phyloP scores from a whole-genome alignment of 2,888 invertebrate genomes.

The Hecatera dysodea region DNA sequence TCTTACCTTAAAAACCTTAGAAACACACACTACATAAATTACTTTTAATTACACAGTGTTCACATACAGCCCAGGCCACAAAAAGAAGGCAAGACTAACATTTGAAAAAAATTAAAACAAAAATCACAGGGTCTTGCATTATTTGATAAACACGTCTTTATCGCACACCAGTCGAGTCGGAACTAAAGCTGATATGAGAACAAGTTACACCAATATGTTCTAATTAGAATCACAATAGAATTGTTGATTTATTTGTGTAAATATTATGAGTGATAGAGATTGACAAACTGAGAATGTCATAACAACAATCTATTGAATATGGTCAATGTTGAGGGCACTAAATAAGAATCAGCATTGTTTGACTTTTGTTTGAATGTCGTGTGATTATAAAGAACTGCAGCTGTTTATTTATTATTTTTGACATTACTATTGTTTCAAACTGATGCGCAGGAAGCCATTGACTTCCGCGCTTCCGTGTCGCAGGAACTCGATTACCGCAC shows the following conservation, averaged over 20 bases:
- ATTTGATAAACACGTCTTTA: slow-evolving; percentile 34
- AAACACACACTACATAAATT: background rate
- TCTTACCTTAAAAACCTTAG: slow-evolving; percentile 33
- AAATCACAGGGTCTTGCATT: slow-evolving; percentile 35
- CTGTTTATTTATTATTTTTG: slow-evolving; percentile 6
- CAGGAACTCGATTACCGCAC: background rate
- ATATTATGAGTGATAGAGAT: slow-evolving; percentile 41
- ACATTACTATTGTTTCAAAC: background rate
- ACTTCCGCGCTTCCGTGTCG: background rate
- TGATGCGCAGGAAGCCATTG: background rate
- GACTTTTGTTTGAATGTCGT: background rate
- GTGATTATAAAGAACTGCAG: background rate
- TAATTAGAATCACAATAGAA: slow-evolving; percentile 48
- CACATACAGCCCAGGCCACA: slow-evolving; percentile 34
- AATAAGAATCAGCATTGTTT: slow-evolving; percentile 30
- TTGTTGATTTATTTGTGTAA: slow-evolving; percentile 46
- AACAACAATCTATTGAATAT: slow-evolving; percentile 24
- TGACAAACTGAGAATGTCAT: slow-evolving; percentile 35
- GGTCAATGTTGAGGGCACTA: background rate
- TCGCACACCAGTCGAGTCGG: slow-evolving; percentile 21
- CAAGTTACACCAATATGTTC: slow-evolving; percentile 23
- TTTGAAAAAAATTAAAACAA: slow-evolving; percentile 28
- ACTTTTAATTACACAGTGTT: slow-evolving; percentile 4
- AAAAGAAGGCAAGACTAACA: background rate
- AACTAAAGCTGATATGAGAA: slow-evolving; percentile 33